These are phyloP conservation scores for Tanypteryx hageni DNA, from an alignment of 2,888 invertebrate species.

Conservation along the genomic window DNA sequence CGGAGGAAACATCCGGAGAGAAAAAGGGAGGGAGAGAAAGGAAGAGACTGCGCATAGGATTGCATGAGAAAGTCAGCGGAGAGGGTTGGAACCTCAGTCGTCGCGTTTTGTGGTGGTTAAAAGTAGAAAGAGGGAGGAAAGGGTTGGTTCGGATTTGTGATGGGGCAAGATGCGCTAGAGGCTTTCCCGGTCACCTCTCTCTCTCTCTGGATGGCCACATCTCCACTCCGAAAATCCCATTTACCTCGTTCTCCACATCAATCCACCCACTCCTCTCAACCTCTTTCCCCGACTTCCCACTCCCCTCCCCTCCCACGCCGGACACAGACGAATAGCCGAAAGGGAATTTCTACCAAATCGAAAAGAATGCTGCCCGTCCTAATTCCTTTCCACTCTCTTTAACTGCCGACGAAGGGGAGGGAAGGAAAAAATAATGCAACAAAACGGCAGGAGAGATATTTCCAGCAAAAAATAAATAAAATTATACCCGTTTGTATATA, in stretches of 20 bases:
- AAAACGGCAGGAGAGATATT: not conserved
- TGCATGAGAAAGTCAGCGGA: not conserved
- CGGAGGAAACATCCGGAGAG: not conserved
- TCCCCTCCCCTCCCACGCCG: not conserved
- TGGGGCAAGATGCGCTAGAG: not conserved
- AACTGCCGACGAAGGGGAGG: not conserved
- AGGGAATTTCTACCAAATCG: not conserved
- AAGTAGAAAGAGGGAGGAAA: not conserved
- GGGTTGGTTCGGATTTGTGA: not conserved
- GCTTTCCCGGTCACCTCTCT: not conserved
- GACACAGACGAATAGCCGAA: not conserved
- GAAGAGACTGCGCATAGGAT: not conserved
- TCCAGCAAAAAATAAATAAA: not conserved
- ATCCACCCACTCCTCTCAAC: not conserved
- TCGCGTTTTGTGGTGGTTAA: not conserved
- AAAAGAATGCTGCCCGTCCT: constrained; percentile 38
- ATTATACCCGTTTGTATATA: not conserved
- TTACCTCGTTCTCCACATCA: not conserved
- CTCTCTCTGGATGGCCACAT: not conserved
- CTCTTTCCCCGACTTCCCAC: not conserved
- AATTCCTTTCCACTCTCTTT: constrained; percentile 16
- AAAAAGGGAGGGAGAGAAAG: not conserved
- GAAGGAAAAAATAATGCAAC: not conserved
- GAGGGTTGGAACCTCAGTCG: not conserved
- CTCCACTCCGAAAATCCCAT: not conserved